These are phyloP conservation scores for Sarcophaga carnaria DNA, from an alignment of 2,888 invertebrate species.

Conservation along the genomic window DNA sequence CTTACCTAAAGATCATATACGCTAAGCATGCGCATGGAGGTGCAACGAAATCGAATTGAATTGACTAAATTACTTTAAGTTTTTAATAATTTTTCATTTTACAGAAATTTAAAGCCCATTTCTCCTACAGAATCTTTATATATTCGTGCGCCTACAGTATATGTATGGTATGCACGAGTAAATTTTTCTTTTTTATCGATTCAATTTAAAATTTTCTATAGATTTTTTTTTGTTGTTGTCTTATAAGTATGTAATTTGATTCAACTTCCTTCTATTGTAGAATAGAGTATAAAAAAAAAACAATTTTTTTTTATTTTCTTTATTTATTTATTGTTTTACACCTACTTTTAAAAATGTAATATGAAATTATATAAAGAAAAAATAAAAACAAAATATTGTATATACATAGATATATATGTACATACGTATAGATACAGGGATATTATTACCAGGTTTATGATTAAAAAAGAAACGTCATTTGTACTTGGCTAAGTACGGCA, in stretches of 20 bases:
- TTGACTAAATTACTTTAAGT: too few species aligned
- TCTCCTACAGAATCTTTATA: too few species aligned
- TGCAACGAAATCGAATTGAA: too few species aligned
- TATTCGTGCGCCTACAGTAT: too few species aligned
- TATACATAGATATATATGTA: too few species aligned
- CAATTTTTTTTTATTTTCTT: too few species aligned
- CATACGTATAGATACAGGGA: background rate
- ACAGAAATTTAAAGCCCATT: too few species aligned
- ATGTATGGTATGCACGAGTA: too few species aligned
- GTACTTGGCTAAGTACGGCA: constrained; percentile 23
- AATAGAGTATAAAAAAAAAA: background rate
- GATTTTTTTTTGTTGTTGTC: constrained; percentile 19
- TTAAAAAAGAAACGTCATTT: constrained; percentile 52
- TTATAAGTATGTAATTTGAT: constrained; percentile 45
- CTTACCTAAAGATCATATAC: too few species aligned
- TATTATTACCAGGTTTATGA: constrained; percentile 43
- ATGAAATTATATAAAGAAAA: constrained; percentile 21
- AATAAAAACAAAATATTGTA: background rate
- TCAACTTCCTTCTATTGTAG: constrained; percentile 58
- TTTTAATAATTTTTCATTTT: too few species aligned
- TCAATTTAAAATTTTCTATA: constrained; percentile 51
- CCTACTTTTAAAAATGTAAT: constrained; percentile 52
- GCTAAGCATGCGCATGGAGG: too few species aligned
- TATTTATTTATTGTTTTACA: constrained; percentile 19
- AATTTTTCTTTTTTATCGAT: constrained; percentile 51